Percentiles rank a stretch among this genome's conserved stretches.
Conservation (phyloP, 2,113 vertebrate genomes). For the Cyphomyrus discorhynchus region DNA sequence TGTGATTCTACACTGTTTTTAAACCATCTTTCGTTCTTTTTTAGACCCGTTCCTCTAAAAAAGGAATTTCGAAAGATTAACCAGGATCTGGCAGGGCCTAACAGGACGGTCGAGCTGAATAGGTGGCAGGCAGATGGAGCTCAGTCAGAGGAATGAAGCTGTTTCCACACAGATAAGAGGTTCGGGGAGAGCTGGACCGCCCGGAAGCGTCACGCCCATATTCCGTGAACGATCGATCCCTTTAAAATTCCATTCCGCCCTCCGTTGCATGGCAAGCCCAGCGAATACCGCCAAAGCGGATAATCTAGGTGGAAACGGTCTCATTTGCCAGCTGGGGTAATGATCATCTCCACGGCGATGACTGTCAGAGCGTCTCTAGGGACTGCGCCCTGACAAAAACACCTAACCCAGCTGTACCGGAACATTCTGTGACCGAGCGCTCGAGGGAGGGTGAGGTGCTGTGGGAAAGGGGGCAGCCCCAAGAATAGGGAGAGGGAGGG, state of each 20-base stretch:
- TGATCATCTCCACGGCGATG: background rate
- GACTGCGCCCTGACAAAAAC: background rate
- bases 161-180: background rate
- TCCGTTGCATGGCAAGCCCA: background rate
- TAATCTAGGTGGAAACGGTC: background rate
- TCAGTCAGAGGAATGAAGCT: background rate
- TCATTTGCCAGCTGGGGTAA: background rate
- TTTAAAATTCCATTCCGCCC: background rate
- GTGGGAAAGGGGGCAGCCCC: background rate
- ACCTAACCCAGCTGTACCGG: background rate
- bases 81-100: background rate
- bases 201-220: background rate
- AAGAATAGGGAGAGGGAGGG: background rate
- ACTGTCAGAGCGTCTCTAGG: background rate
- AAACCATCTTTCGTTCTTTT: background rate
- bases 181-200: background rate
- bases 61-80: background rate
- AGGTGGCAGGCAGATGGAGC: background rate
- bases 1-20: background rate
- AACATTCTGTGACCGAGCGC: background rate
- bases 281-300: background rate
- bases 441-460: background rate
- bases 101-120: background rate
- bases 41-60: background rate
- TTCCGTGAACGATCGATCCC: slow-evolving; percentile 1